Base-by-base conservation (phyloP, 2,113 vertebrate genomes). In the Nothobranchius furzeri region DNA sequence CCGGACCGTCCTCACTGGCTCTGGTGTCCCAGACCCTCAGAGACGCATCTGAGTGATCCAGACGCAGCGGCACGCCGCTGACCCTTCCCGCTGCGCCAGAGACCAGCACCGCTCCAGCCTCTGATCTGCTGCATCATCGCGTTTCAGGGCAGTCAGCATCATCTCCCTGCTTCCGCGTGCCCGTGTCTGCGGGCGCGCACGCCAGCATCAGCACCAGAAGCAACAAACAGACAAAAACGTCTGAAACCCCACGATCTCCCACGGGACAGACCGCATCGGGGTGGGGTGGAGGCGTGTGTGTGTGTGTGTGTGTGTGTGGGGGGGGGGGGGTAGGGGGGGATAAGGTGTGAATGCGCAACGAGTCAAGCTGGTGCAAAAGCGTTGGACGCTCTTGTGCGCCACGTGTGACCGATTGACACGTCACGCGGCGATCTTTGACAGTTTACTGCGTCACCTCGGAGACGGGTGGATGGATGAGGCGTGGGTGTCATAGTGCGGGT, bases 401-500 rank as follows among this genome's bases (percentile, higher is more conserved):
- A 42, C 2, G 78, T 48, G 48, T 65, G 50, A 59, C 4, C 43
- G 72, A 61, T 61, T 45, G 54, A 64, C 43, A 50, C 50, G 12
- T 47, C 13, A 52, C 35, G 62, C 37, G 3, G 45, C 57, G 56
- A 60, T 73, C 64, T 9, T 12, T 74, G 75, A 64, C 65, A 65
- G 60, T 3, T 24, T 60, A 9, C 47, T 40, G 61, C 55, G 64
- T 76, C 37, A 51, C 45, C 59, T 48, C 42, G 43, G 61, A 67
- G 72, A 75, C 66, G 50, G 42, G 20, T 63, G 55, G 40, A 14
- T 53, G 59, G 52, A 42, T 42, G 3, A 54, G 48, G 15, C 36
- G 35, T 42, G 61, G 49, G 68, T 88, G 89, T 73, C 83, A 86
- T 78, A 91, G 90, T 91, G 93, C 93, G 89, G 94, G 92, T 89